Percentiles rank a stretch among this genome's conserved stretches.
Conservation (phyloP, 2,797 vertebrate species). For the Delichon dasypus region DNA sequence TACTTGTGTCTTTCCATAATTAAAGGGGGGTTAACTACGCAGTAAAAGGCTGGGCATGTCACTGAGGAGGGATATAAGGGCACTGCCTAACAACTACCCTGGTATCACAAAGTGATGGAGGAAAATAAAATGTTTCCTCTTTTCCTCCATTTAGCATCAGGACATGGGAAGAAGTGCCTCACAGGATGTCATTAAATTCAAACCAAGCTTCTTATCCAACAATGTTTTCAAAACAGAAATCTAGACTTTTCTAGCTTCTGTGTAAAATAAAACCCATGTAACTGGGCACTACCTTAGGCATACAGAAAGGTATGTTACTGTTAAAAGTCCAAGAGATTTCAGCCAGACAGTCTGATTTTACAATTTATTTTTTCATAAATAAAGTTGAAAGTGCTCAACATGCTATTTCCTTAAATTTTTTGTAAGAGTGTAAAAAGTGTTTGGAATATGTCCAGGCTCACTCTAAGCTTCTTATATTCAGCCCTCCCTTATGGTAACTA, state of each 20-base stretch:
- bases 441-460: conserved; percentile 36
- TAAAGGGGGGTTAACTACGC: background rate
- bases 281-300: background rate
- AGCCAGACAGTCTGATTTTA: conserved; percentile 16
- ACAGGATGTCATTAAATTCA: background rate
- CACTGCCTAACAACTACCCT: background rate
- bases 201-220: background rate
- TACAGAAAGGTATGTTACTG: background rate
- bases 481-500: background rate
- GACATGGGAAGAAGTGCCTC: background rate
- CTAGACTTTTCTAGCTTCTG: background rate
- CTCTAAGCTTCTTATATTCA: conserved; percentile 28
- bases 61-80: background rate
- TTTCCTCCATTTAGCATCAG: background rate
- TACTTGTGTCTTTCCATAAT: background rate
- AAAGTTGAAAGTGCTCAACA: background rate
- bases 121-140: background rate
- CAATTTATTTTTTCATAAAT: background rate
- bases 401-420: conserved; percentile 25
- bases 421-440: conserved; percentile 1
- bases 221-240: background rate
- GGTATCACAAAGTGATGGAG: background rate
- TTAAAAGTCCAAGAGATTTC: conserved; percentile 9
- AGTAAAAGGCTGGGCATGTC: background rate
- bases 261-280: background rate